Evolutionary conservation across 2,888 invertebrate species (phyloP).

Genomic region (Latheticus oryzae): DNA sequence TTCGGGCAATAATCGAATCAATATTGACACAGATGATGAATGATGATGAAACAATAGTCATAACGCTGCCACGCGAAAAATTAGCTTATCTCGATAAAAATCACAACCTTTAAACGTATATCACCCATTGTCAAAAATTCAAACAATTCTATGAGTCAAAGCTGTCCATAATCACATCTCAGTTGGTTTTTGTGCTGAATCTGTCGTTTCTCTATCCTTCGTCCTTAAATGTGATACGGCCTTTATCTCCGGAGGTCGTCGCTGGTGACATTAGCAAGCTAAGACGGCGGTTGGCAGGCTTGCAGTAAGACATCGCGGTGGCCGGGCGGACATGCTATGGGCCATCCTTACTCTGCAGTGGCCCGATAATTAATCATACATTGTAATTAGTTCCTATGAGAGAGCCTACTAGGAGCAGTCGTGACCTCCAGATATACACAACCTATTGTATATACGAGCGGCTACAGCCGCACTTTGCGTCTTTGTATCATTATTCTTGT

Average conservation of each 20-base stretch:
- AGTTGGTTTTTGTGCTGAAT: not conserved
- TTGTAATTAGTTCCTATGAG: conserved; percentile 66
- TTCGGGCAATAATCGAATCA: no score
- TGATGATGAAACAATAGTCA: no score
- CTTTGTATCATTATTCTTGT: no score
- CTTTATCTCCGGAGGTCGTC: conserved; percentile 51
- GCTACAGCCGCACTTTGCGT: no score
- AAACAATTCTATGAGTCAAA: no score
- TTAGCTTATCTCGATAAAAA: no score
- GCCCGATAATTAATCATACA: conserved; percentile 67
- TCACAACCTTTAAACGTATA: no score
- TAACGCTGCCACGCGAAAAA: no score
- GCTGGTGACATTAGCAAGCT: conserved; percentile 65
- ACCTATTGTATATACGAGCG: conserved; percentile 40
- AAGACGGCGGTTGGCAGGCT: conserved; percentile 65
- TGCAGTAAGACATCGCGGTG: conserved; percentile 64
- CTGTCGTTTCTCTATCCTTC: conserved; percentile 14
- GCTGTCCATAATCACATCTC: no score
- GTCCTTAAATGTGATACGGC: conserved; percentile 34
- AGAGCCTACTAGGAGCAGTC: conserved; percentile 44
- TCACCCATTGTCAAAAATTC: no score
- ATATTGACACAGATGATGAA: conserved; percentile 18
- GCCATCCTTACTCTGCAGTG: conserved; percentile 62
- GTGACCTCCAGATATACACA: conserved; percentile 48
- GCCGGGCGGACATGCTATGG: conserved; percentile 60